Evolutionary conservation across 2,888 invertebrate genomes (phyloP).

Genomic region (Augochlorella aurata): DNA sequence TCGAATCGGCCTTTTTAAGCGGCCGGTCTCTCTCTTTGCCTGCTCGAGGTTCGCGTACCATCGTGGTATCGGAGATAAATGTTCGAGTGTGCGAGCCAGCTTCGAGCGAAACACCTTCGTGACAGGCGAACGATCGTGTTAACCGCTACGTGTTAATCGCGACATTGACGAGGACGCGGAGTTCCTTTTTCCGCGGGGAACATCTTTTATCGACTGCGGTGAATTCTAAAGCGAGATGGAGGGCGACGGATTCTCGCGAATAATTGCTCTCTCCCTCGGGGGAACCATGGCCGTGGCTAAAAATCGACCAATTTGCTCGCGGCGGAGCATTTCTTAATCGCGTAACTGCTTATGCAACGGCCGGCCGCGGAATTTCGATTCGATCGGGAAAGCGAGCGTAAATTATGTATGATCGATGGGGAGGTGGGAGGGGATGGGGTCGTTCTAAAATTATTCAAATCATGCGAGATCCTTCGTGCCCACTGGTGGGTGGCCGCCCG

Average conservation of each 20-base stretch:
- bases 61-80: too few relatives aligned
- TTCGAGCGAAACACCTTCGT: too few relatives aligned
- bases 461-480: constrained; percentile 32
- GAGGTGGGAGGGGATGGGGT: not conserved
- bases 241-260: not conserved
- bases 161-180: too few relatives aligned
- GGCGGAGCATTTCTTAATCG: constrained; percentile 4
- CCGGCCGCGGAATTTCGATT: constrained; percentile 24
- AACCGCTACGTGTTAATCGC: too few relatives aligned
- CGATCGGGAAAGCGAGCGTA: constrained; percentile 31
- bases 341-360: constrained; percentile 10
- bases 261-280: not conserved
- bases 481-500: not conserved
- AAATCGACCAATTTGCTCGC: not conserved
- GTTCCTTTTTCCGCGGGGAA: not conserved
- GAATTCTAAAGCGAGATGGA: not conserved
- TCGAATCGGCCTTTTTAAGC: not conserved
- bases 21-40: not conserved
- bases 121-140: too few relatives aligned
- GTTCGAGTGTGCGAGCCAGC: too few relatives aligned
- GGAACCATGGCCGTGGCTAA: not conserved
- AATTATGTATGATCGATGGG: constrained; percentile 36
- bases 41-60: too few relatives aligned
- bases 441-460: constrained; percentile 52
- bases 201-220: not conserved